Evolutionary conservation across 2,797 vertebrate species (phyloP).

Genomic region (Alauda arvensis): DNA sequence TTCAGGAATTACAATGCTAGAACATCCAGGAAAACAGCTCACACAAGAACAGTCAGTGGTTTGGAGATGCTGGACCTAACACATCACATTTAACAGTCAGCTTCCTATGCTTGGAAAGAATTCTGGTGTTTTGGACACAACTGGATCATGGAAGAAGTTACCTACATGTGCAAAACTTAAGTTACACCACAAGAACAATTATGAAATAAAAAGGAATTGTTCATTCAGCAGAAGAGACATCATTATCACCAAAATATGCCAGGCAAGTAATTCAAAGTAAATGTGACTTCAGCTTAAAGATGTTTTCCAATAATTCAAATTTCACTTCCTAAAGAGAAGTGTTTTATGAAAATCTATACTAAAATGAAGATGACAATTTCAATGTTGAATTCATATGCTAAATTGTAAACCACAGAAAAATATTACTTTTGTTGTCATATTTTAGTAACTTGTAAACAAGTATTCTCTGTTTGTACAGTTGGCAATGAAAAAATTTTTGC

Average conservation of each 20-base stretch:
- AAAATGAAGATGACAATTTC: not conserved
- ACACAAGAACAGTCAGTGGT: conserved; percentile 83
- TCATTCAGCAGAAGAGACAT: conserved; percentile 13
- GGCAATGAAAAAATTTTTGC: not conserved
- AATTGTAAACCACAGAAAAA: not conserved
- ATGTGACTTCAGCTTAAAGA: not conserved
- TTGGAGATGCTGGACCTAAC: conserved; percentile 66
- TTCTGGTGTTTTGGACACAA: not conserved
- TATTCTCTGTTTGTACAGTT: not conserved
- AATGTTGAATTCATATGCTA: not conserved
- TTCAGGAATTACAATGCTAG: conserved; percentile 85
- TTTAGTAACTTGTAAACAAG: not conserved
- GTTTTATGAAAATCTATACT: not conserved
- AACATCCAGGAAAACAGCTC: conserved; percentile 84
- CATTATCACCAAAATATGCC: not conserved
- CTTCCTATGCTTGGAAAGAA: not conserved
- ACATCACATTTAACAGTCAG: conserved; percentile 51
- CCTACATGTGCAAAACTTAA: not conserved
- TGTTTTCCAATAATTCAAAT: not conserved
- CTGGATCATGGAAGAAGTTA: not conserved
- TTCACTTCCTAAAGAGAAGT: not conserved
- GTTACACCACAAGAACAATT: not conserved
- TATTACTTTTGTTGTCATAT: not conserved
- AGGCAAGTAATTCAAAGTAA: not conserved
- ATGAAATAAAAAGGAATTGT: not conserved